Evolutionary conservation across 2,797 vertebrate species (phyloP).

Genomic region (Anas flavirostris): DNA sequence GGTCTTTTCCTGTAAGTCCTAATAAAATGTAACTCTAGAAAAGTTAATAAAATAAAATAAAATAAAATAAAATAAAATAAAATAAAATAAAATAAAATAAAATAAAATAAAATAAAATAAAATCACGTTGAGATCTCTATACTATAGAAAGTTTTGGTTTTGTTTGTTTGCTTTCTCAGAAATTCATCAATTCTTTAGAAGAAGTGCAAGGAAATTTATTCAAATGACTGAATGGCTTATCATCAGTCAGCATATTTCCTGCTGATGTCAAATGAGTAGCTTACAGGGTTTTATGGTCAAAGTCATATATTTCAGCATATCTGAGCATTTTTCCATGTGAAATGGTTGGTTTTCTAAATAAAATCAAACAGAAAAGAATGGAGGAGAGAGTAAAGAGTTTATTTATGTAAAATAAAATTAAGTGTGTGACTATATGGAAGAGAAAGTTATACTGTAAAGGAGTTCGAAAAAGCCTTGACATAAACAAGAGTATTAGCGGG

Average conservation of each 20-base stretch:
- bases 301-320: slow-evolving; percentile 12
- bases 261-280: not conserved
- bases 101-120: too few species aligned
- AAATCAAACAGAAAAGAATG: not conserved
- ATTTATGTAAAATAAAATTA: not conserved
- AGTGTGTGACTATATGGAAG: not conserved
- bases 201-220: not conserved
- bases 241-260: not conserved
- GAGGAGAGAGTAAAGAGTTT: slow-evolving; percentile 19
- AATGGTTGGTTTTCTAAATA: not conserved
- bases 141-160: not conserved
- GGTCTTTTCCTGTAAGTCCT: not conserved
- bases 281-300: not conserved
- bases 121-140: not conserved
- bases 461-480: slow-evolving; percentile 31
- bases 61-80: not conserved
- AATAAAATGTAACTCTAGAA: not conserved
- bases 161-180: not conserved
- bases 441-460: not conserved
- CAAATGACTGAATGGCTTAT: slow-evolving; percentile 3
- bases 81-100: not conserved
- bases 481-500: slow-evolving; percentile 46
- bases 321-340: not conserved
- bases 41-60: not conserved
- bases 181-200: slow-evolving; percentile 9